Base-by-base conservation (phyloP, 35 echinoderm and acorn worm species). In the Strongylocentrotus purpuratus region DNA sequence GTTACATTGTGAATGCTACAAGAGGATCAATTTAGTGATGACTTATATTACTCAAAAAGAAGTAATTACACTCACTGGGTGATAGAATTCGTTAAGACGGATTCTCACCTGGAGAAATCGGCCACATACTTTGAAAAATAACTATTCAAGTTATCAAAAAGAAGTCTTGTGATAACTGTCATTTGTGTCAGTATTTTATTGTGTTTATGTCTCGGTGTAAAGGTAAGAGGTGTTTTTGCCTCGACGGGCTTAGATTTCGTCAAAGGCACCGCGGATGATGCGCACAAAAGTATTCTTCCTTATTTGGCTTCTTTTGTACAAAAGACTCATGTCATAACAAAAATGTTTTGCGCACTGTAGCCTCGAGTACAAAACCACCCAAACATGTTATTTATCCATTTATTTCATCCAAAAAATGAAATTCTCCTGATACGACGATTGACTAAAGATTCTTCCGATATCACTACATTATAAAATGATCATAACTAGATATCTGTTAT, bases 1-100 rank as follows among this genome's bases (percentile, higher is more conserved):
- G 65, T 28, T n/a, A 78, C 28, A 78, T 78, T 78, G 65, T 6
- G 65, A 78, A 78, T 78, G 65, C 65, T 78, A n/a, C 18, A 78
- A 78, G 65, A 78, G 4, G 22, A 78, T 78, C 65, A 78, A 78
- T 78, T 78, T 78, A 78, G 65, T 78, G 65, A 78, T 78, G 65
- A 78, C 65, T 78, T 78, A 78, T 78, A 78, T 78, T 78, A 78
- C 65, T 78, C 52, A 78, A 78, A n/a, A 78, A 78, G 65, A 78
- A 78, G 65, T 78, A 78, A 78, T 78, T 78, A 78, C 65, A 78
- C 20, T 78, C 65, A 78, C 15, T 78, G 4, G 18, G 65, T 78
- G 65, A 78, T 78, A 78, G 65, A 78, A 78, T 78, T 78, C 65
- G 2, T 78, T 78, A 28, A 78, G 25, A 28, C 5, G 65, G 7